These are phyloP conservation scores for Thermophis baileyi DNA, from an alignment of 2,113 vertebrate species.

Conservation along the genomic window DNA sequence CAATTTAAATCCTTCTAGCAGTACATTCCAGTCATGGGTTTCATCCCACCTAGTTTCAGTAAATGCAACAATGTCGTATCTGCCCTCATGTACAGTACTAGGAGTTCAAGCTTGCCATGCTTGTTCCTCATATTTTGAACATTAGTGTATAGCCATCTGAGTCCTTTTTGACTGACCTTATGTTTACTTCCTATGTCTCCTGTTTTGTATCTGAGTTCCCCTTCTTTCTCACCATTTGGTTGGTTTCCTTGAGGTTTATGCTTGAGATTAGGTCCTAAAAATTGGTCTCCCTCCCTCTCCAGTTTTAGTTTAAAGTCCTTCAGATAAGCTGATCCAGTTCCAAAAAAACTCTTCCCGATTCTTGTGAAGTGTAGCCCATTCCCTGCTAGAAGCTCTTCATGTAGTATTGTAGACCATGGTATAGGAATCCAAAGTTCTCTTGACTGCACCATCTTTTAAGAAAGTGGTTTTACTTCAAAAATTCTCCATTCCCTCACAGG, in stretches of 20 bases:
- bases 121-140: not conserved
- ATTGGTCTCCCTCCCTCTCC: not conserved
- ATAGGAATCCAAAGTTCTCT: not conserved
- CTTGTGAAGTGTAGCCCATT: not conserved
- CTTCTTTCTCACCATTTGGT: not conserved
- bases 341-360: not conserved
- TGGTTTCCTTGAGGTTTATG: not conserved
- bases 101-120: not conserved
- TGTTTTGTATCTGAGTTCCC: not conserved
- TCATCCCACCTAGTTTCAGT: not conserved
- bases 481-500: not conserved
- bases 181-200: not conserved
- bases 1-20: too few relatives aligned
- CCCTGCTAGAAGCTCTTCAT: not conserved
- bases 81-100: not conserved
- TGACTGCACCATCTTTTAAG: not conserved
- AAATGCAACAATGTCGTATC: not conserved
- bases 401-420: not conserved
- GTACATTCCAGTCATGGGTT: not conserved
- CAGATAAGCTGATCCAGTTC: not conserved
- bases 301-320: not conserved
- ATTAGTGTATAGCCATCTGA: not conserved
- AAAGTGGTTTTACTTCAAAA: not conserved
- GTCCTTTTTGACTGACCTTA: not conserved
- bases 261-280: not conserved